These are phyloP conservation scores for Leptinotarsa undecemlineata DNA, from an alignment of 1,140 invertebrate species.

Conservation along the genomic window DNA sequence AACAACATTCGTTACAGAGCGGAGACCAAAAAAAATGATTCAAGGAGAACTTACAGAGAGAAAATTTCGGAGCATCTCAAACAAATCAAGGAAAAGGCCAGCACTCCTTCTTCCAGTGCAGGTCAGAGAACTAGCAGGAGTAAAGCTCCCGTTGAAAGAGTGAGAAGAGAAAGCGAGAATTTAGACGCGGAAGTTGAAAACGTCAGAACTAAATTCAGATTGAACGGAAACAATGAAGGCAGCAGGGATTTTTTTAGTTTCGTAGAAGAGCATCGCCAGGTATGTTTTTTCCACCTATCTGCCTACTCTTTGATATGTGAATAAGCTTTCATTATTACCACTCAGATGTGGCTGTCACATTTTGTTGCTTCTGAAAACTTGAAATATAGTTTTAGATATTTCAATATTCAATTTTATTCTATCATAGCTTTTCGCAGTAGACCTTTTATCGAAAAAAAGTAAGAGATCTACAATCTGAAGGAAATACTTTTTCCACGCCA, in stretches of 20 bases:
- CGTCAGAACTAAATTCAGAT: constrained; percentile 26
- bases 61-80: constrained; percentile 26
- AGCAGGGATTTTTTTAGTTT: constrained; percentile 24
- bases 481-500: too few relatives aligned
- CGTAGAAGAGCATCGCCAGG: neutral
- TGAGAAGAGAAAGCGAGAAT: constrained; percentile 29
- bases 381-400: too few relatives aligned
- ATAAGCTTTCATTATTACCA: too few relatives aligned
- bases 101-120: neutral
- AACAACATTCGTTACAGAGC: too few relatives aligned
- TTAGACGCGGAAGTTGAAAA: constrained; percentile 31
- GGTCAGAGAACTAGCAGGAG: constrained; percentile 6
- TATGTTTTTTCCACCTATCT: neutral
- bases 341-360: too few relatives aligned
- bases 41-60: constrained; percentile 27
- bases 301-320: too few relatives aligned
- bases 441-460: too few relatives aligned
- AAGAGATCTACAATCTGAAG: too few relatives aligned
- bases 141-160: constrained; percentile 26
- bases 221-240: constrained; percentile 18
- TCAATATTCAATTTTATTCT: too few relatives aligned
- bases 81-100: constrained; percentile 18
- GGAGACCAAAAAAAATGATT: neutral
- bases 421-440: too few relatives aligned
- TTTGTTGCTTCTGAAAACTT: too few relatives aligned